Evolutionary conservation across 2,113 vertebrate genomes (phyloP), one percentile per base, ranked within the genome.

Genomic region (Leptocoma aspasia): DNA sequence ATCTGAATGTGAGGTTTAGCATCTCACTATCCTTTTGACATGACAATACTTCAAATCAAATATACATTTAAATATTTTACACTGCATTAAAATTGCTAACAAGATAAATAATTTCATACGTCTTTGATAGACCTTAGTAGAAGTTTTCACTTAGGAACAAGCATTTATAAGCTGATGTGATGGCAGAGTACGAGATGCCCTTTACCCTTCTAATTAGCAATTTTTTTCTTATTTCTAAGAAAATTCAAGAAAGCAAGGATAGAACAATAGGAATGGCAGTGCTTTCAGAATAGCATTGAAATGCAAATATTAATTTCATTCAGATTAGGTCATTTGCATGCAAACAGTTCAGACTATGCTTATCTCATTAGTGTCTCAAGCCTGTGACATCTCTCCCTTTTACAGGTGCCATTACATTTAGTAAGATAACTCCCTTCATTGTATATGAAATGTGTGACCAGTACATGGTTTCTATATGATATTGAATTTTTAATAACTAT

Each of bases 311-410:
- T 91, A 86, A 92, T 94, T 97, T 97, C 53, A 96, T 97, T 97
- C 92, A 96, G 92, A 96, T 97, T 65, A 96, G 82, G 81, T 94
- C 19, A 97, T 97, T 97, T 97, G 77, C 89, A 97, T 98, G 89
- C 79, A 96, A 83, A 65, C 33, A 66, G 59, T 94, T 96, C 63
- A 94, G 50, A 73, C 66, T 42, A 93, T 76, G 39, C 44, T 97
- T 97, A 96, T 94, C 93, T 97, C 84, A 91, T 97, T 97, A 94
- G 45, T 88, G 41, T 93, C 94, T 96, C 54, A 97, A 93, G 78
- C 53, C 64, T 92, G 28, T 89, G 93, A 95, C 26, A 56, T 95
- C 64, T 94, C 66, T 96, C 78, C 42, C 60, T 95, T 96, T 97
- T 86, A 93, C 49, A 94, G 82, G 63, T 94, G 54, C 56, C 79